These are phyloP conservation scores for Bufotes viridis DNA, from an alignment of 2,797 vertebrate species.

Conservation along the genomic window DNA sequence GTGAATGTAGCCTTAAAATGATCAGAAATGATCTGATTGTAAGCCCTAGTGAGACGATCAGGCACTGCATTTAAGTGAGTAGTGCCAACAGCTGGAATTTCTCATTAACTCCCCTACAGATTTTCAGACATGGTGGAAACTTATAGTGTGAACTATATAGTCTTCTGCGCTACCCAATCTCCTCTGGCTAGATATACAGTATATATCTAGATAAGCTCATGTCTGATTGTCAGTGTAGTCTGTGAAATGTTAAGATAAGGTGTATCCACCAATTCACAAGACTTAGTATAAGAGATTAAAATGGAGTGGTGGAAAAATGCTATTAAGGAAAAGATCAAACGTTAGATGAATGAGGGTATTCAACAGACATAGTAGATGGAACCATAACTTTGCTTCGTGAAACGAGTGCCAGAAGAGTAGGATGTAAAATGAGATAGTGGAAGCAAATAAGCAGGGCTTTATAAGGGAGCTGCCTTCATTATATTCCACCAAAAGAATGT, in stretches of 20 bases:
- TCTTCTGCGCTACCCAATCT: not conserved
- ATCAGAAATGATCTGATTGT: no score
- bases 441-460: constrained; percentile 12
- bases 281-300: not conserved
- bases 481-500: constrained; percentile 2
- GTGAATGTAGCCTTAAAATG: no score
- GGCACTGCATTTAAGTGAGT: no score
- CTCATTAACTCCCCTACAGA: not conserved
- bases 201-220: not conserved
- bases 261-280: not conserved
- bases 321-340: not conserved
- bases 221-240: not conserved
- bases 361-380: not conserved
- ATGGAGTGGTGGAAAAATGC: not conserved
- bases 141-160: not conserved
- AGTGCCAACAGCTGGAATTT: not conserved
- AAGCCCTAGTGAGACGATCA: no score
- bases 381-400: not conserved
- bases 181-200: not conserved
- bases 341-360: not conserved
- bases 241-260: not conserved
- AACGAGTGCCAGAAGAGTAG: not conserved
- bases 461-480: not conserved
- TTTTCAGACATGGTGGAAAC: not conserved
- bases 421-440: constrained; percentile 50